Evolutionary conservation across 2,113 vertebrate species (phyloP).

Genomic region (Ophiodon elongatus): DNA sequence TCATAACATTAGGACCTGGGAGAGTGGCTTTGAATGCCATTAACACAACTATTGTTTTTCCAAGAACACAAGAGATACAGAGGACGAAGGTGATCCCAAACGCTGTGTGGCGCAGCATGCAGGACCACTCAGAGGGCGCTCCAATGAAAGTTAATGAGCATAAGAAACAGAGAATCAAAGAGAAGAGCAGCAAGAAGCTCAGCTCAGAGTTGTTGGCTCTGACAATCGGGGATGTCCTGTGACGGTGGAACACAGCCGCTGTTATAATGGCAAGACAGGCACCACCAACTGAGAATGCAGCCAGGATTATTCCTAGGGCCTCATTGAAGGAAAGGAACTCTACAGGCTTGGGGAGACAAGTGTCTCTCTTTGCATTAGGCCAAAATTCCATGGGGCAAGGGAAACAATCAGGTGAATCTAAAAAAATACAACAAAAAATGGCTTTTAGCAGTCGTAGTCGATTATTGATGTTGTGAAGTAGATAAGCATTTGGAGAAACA

Average conservation of each 20-base stretch:
- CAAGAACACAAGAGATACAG: conserved; percentile 43
- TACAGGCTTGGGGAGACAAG: conserved; percentile 73
- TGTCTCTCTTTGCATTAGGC: conserved; percentile 39
- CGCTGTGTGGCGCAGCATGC: conserved; percentile 68
- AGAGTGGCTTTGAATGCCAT: conserved; percentile 52
- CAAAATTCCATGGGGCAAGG: too few relatives aligned
- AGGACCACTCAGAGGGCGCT: conserved; percentile 68
- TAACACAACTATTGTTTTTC: conserved; percentile 46
- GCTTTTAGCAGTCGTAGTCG: background rate
- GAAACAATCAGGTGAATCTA: conserved; percentile 76
- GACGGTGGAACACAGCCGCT: conserved; percentile 66
- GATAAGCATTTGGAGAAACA: too few relatives aligned
- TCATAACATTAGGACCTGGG: conserved; percentile 60
- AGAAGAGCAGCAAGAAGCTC: conserved; percentile 76
- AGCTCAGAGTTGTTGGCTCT: conserved; percentile 82
- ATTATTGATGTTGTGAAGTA: conserved; percentile 15
- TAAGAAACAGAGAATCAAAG: conserved; percentile 70
- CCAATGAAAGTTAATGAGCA: conserved; percentile 72
- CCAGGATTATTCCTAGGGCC: conserved; percentile 70
- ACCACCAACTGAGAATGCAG: conserved; percentile 54
- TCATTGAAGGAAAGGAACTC: conserved; percentile 79
- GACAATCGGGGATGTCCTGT: conserved; percentile 76
- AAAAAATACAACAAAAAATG: conserved; percentile 23
- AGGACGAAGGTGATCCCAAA: conserved; percentile 47
- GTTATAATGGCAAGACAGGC: conserved; percentile 64